Conservation (phyloP, 2,888 invertebrate species). For the Acanthopleura granulata region DNA sequence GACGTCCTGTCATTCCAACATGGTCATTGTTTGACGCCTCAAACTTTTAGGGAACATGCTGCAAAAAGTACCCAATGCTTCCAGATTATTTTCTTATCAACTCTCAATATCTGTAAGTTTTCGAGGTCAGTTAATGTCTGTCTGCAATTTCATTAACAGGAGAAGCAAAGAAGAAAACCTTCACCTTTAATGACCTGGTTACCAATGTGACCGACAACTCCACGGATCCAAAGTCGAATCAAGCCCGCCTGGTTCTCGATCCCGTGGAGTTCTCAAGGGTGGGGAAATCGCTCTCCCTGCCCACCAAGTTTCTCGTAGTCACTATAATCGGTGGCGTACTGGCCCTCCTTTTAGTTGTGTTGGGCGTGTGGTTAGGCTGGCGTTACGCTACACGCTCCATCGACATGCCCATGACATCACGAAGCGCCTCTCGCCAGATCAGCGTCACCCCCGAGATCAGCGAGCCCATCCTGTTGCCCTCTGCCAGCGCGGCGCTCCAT, state of each 20-base stretch:
- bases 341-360: background rate
- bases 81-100: too few relatives aligned
- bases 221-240: background rate
- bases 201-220: background rate
- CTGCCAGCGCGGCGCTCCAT: too few relatives aligned
- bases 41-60: too few relatives aligned
- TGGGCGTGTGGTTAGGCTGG: background rate
- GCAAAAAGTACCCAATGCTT: too few relatives aligned
- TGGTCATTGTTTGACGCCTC: too few relatives aligned
- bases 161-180: background rate
- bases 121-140: background rate
- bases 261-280: background rate
- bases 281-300: background rate
- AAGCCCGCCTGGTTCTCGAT: background rate
- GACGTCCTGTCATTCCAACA: too few relatives aligned
- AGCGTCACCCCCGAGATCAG: background rate
- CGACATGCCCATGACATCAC: background rate
- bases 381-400: constrained; percentile 3
- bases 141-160: background rate
- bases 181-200: background rate
- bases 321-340: background rate
- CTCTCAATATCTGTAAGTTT: too few relatives aligned
- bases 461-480: too few relatives aligned
- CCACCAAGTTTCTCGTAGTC: background rate
- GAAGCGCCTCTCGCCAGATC: background rate